Percentiles rank a stretch among this genome's conserved stretches.
These are phyloP conservation scores for Drusus annulatus DNA, from an alignment of 1,140 invertebrate species.

Conservation along the genomic window DNA sequence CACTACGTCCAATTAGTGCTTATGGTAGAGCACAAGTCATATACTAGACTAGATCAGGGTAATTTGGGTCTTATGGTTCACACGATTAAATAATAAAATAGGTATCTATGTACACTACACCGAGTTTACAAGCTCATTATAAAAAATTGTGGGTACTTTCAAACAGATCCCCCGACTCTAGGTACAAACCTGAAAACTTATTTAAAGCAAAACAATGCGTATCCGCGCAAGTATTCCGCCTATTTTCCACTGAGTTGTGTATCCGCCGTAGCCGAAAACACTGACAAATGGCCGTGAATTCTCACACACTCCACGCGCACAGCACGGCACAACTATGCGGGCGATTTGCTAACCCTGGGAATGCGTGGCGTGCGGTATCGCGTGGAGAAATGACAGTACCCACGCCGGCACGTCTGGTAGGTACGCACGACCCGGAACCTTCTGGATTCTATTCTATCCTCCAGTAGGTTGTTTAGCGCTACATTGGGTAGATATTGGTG, in stretches of 20 bases:
- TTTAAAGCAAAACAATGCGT: constrained; percentile 23
- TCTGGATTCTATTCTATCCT: too few species aligned
- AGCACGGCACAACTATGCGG: constrained; percentile 51
- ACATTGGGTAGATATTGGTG: too few species aligned
- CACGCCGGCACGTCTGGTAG: too few species aligned
- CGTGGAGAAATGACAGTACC: constrained; percentile 21
- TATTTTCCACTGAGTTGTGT: constrained; percentile 42
- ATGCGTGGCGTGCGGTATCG: constrained; percentile 40
- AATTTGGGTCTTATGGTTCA: too few species aligned
- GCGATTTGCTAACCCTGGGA: constrained; percentile 47
- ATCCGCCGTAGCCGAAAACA: constrained; percentile 30
- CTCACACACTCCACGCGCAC: constrained; percentile 38
- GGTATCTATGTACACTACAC: neutral
- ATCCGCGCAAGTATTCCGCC: constrained; percentile 40
- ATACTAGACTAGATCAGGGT: too few species aligned
- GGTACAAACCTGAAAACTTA: constrained; percentile 20
- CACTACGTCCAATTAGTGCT: too few species aligned
- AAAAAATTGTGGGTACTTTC: neutral
- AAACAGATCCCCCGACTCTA: neutral
- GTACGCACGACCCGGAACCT: too few species aligned
- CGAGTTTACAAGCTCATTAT: neutral
- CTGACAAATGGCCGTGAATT: constrained; percentile 53
- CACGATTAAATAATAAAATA: too few species aligned
- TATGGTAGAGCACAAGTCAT: too few species aligned
- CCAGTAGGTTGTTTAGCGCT: too few species aligned